Conservation (phyloP, 2,797 vertebrate species). For the Pogonophryne albipinna region DNA sequence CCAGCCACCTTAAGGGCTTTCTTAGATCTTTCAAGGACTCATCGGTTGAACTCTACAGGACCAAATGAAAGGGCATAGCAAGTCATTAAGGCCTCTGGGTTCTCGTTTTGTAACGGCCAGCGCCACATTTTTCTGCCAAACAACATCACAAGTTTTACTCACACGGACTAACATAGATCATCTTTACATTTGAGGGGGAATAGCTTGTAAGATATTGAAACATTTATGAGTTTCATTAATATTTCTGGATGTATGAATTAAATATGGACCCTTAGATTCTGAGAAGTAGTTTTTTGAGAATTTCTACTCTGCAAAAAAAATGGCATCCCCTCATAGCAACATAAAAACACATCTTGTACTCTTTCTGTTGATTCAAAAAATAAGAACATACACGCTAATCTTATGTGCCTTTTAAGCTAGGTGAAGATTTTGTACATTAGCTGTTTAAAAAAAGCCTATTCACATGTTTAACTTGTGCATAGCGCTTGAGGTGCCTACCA, state of each 20-base stretch:
- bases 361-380: conserved; percentile 14
- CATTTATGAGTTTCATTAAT: conserved; percentile 13
- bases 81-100: conserved; percentile 31
- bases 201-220: conserved; percentile 9
- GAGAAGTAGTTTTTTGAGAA: background rate
- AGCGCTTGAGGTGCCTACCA: background rate
- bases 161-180: conserved; percentile 8
- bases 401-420: background rate
- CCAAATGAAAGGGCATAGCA: conserved; percentile 54
- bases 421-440: conserved; percentile 27
- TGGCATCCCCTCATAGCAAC: background rate
- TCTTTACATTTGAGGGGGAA: conserved; percentile 14
- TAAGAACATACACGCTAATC: background rate
- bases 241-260: conserved; percentile 16
- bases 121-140: conserved; percentile 2
- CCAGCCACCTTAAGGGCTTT: conserved; percentile 48
- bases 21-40: conserved; percentile 44
- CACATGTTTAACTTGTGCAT: conserved; percentile 22
- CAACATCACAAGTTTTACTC: conserved; percentile 21
- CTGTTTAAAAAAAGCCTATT: conserved; percentile 33
- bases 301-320: background rate
- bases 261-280: background rate
- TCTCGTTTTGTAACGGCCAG: conserved; percentile 23
- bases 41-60: conserved; percentile 19
- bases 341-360: background rate